Percentiles rank a stretch among this genome's conserved stretches.
Conservation (phyloP, 2,797 vertebrate genomes). For the Xyrichtys novacula region DNA sequence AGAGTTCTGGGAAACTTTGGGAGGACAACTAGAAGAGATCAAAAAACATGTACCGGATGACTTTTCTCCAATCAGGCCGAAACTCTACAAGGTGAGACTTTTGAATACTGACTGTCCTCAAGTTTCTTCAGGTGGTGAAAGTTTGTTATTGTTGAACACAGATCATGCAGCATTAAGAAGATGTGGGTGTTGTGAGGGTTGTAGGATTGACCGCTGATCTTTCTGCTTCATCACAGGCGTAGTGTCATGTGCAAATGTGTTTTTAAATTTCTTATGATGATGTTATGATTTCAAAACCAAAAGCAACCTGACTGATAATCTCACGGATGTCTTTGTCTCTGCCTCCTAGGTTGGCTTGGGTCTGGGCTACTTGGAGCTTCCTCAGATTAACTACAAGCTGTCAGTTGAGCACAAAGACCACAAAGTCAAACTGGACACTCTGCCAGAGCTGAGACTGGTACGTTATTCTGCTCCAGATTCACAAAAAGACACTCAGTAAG, state of each 20-base stretch:
- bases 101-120: neutral
- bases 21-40: constrained; percentile 94
- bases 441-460: constrained; percentile 95
- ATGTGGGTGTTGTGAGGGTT: neutral
- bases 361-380: constrained; percentile 96
- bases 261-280: neutral
- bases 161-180: neutral
- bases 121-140: neutral
- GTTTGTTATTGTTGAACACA: neutral
- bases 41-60: constrained; percentile 91
- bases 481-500: neutral
- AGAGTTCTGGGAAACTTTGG: constrained; percentile 91
- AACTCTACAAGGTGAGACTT: constrained; percentile 93
- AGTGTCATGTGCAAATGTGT: neutral
- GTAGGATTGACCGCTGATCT: neutral
- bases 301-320: too few relatives aligned
- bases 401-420: constrained; percentile 95
- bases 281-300: too few relatives aligned
- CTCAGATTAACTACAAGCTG: constrained; percentile 98
- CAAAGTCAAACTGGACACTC: constrained; percentile 91
- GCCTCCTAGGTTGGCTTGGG: constrained; percentile 92
- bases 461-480: constrained; percentile 15
- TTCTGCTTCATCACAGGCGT: neutral
- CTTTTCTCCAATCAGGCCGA: constrained; percentile 91
- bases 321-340: neutral